Conservation (phyloP, 2,797 vertebrate species). For the Paramormyrops hopkinsi region DNA sequence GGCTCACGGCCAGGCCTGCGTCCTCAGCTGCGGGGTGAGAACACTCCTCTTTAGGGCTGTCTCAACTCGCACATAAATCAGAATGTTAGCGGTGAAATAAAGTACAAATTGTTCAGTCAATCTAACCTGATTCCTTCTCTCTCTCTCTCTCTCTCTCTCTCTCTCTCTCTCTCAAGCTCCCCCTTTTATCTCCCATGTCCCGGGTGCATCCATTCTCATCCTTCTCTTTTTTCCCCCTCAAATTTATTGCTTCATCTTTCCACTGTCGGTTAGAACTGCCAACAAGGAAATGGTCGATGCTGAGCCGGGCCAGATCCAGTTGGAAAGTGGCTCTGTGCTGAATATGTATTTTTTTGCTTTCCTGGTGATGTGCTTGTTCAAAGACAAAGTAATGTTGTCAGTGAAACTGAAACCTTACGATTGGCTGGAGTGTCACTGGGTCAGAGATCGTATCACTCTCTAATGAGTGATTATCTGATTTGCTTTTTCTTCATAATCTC, state of each 20-base stretch:
- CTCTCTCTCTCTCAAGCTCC: not conserved
- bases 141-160: not conserved
- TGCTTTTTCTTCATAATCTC: not conserved
- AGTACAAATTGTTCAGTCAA: not conserved
- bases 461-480: not conserved
- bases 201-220: not conserved
- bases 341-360: not conserved
- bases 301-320: not conserved
- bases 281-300: not conserved
- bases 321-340: not conserved
- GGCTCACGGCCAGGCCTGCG: not conserved
- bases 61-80: not conserved
- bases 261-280: not conserved
- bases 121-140: not conserved
- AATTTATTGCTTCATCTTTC: not conserved
- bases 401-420: not conserved
- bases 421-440: not conserved
- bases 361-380: not conserved
- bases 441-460: not conserved
- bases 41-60: not conserved
- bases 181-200: not conserved
- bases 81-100: not conserved
- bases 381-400: not conserved
- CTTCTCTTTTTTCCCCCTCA: slow-evolving; percentile 30
- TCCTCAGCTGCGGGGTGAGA: not conserved